Evolutionary conservation across 1,140 invertebrate species (phyloP).

Genomic region (Bombus pascuorum): DNA sequence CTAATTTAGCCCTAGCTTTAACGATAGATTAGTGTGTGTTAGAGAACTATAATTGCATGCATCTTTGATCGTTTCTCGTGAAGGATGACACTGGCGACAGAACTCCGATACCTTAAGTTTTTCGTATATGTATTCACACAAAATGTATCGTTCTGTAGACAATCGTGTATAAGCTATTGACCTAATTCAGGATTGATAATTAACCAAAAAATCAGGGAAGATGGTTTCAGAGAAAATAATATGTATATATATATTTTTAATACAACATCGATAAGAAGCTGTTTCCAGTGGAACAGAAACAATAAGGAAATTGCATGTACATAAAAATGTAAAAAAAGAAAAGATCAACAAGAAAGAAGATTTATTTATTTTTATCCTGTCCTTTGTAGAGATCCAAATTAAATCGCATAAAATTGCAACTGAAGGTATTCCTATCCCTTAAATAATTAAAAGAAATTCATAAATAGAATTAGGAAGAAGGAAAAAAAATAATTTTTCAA

Average conservation of each 20-base stretch:
- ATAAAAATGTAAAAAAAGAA: conserved; percentile 1
- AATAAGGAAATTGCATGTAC: background rate
- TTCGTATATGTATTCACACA: too few relatives aligned
- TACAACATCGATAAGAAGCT: background rate
- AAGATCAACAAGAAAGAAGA: background rate
- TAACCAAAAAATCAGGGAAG: background rate
- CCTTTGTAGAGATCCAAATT: background rate
- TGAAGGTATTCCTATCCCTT: too few relatives aligned
- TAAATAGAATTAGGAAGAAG: background rate
- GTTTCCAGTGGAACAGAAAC: background rate
- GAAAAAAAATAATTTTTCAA: background rate
- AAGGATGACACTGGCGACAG: conserved; percentile 11
- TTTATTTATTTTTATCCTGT: background rate
- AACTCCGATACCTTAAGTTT: background rate
- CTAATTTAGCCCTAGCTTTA: conserved; percentile 39
- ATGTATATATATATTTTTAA: background rate
- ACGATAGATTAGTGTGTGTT: background rate
- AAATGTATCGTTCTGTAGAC: too few relatives aligned
- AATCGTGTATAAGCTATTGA: too few relatives aligned
- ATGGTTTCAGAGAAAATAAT: background rate
- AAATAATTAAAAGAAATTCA: background rate
- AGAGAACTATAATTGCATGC: background rate
- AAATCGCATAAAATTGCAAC: background rate
- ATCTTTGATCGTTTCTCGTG: background rate
- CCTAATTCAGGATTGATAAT: too few relatives aligned